Evolutionary conservation across 2,888 invertebrate species (phyloP), one percentile per base, ranked within the genome.

Genomic region (Drosophila yooni): DNA sequence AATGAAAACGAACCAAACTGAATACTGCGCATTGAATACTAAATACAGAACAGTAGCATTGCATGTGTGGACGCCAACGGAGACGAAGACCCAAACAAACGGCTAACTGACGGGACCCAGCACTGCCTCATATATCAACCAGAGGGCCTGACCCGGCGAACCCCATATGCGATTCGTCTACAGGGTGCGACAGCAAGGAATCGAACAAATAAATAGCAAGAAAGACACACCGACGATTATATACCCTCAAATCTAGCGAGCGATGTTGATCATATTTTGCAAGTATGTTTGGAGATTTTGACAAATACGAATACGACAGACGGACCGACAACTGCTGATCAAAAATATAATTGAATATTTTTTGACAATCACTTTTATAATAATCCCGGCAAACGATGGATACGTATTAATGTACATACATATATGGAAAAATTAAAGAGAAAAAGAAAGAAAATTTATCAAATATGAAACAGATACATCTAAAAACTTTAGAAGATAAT

Each of bases 11-110:
- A 63, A 71, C 78, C 66, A 64, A 70, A 21, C 65, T 53, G 61
- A 75, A 69, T 46, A 60, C 73, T 15, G 56, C 50, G 58, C 46
- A 58, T 57, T 34, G 61, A 77, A 57, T 40, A 64, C 29, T 13
- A 36, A 58, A 46, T 53, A 46, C 34, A 5, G 34, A 70, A 83
- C 83, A 71, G 83, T 87, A 87, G 83, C 83, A 64, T 84, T 71
- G 85, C 82, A 84, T 83, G 83, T 78, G 83, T 73, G 77, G 70
- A 58, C 36, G 61, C 40, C 50, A 64, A 61, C 56, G 64, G 70
- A 57, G 62, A 59, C 63, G 56, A 27, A n/a, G 62, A 31, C 40
- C 50, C 53, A 65, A 61, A 69, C 54, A 74, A 64, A 74, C 51
- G 60, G 56, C 43, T 60, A 58, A 57, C 70, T 65, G 76, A 75